Base-by-base conservation (phyloP, 2,797 vertebrate genomes). In the Protosalanx chinensis region DNA sequence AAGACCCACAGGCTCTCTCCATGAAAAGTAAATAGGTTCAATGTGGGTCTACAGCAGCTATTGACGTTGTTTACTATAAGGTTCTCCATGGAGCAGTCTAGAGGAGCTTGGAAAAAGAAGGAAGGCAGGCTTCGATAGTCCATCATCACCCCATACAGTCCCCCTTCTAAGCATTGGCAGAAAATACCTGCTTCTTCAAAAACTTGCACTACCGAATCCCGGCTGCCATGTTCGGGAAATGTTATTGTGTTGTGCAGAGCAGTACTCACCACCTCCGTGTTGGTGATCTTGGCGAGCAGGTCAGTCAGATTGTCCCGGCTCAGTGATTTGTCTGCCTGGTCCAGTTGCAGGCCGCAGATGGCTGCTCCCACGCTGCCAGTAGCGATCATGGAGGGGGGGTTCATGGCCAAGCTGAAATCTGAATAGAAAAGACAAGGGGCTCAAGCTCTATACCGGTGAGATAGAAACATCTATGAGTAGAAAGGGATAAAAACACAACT, bases 371-470 rank as follows among this genome's bases (percentile, higher is more conserved):
- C 94, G 63, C 96, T 98, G 90, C 96, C 96, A 7, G 95, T 94
- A 82, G 97, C 97, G 33, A 98, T 98, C 97, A 98, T 98, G 69
- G 97, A 98, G 0, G 97, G 97, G 27, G 96, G 96, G 86, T 96
- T 97, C 95, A 97, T 95, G 85, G 95, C 95, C 46, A 99, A 98
- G 86, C 94, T 94, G 86, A 98, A 98, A 86, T 99, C 97, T 99
- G 92, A 61, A 30, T 76, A 82, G 69, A 77, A 71, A 46, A 59
- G 6, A 68, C 20, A 27, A 67, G 65, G 49, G 41, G 51, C 51
- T 30, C 46, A 67, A 53, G 23, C 3, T 53, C 67, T 67, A 20
- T 71, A 67, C 77, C 76, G 71, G 68, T 76, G 49, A 62, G 68
- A 73, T 58, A 70, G 64, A 58, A 57, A 59, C 56, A 78, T 73